Base-by-base conservation (phyloP, 2,113 vertebrate species). In the Solea senegalensis region DNA sequence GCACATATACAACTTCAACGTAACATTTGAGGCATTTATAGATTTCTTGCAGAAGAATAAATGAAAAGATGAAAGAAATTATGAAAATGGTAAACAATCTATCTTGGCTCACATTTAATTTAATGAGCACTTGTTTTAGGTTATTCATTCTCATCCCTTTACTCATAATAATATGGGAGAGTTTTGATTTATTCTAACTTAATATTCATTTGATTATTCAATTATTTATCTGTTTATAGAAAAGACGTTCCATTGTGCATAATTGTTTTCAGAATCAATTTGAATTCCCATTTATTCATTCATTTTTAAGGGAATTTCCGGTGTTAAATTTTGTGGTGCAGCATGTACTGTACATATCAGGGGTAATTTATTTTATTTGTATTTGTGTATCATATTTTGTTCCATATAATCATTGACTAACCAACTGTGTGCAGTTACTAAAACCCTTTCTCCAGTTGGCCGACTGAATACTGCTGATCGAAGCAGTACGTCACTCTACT, bases 401-500 rank as follows among this genome's bases (percentile, higher is more conserved):
- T 15, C 21, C 6, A 26, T 55, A 57, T 27, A 44, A 43, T 26
- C 6, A 59, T 54, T 28, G 0, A 1, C 49, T 8, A 7, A 26
- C 34, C 10, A 39, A 40, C 15, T 54, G 56, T 57, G 62, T 26
- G 26, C 15, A 16, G 58, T 15, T 50, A 40, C 61, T 28, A 0
- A 11, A 12, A 50, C n/a, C 34, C 40, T 13, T 39, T 72, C 66
- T 67, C 58, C 78, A 72, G 69, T 34, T n/a, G 46, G 21, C 56
- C 57, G 16, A 57, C 53, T 7, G 46, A 63, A 57, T 3, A 1
- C 41, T 13, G 65, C 74, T 67, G 60, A 72, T 40, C 48, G 53
- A 68, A 46, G 66, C 64, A 10, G 58, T 51, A 49, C 39, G 75
- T 64, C 58, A 1, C 51, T 81, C 65, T 27, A 16, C 74, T 81